Evolutionary conservation across 1,140 invertebrate genomes (phyloP).

Genomic region (Pomacea maculata): DNA sequence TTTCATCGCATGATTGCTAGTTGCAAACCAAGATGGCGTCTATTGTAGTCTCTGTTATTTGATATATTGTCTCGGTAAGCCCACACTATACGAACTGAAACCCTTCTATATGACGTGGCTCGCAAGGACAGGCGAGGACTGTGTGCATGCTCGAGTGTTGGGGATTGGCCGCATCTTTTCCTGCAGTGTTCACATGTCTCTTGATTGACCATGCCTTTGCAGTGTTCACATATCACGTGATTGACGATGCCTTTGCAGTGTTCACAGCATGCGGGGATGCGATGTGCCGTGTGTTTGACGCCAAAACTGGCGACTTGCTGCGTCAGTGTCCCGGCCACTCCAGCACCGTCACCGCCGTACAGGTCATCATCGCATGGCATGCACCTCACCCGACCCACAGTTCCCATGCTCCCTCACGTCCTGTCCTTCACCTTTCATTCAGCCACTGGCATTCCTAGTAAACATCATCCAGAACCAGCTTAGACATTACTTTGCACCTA

Average conservation of each 20-base stretch:
- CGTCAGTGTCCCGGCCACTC: conserved; percentile 65
- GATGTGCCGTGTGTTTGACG: conserved; percentile 65
- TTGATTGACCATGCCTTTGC: background rate
- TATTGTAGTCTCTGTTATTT: no score
- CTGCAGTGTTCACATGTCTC: background rate
- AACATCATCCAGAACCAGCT: background rate
- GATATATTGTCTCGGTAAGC: no score
- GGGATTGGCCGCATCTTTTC: background rate
- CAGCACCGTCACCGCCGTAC: conserved; percentile 64
- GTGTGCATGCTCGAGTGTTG: background rate
- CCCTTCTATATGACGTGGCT: no score
- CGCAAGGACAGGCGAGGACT: background rate
- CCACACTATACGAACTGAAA: no score
- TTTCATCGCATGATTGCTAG: no score
- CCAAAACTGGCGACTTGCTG: conserved; percentile 68
- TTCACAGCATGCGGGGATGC: conserved; percentile 68
- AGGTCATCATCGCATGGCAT: conserved; percentile 40
- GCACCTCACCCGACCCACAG: background rate
- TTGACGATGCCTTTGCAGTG: conserved; percentile 56
- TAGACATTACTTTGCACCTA: background rate
- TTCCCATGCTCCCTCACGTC: background rate
- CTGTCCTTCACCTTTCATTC: background rate
- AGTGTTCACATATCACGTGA: background rate
- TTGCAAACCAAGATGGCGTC: no score
- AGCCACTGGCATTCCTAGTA: no score